phyloP scores from a whole-genome alignment of 2,113 vertebrate genomes.

The Rousettus leschenaultii region DNA sequence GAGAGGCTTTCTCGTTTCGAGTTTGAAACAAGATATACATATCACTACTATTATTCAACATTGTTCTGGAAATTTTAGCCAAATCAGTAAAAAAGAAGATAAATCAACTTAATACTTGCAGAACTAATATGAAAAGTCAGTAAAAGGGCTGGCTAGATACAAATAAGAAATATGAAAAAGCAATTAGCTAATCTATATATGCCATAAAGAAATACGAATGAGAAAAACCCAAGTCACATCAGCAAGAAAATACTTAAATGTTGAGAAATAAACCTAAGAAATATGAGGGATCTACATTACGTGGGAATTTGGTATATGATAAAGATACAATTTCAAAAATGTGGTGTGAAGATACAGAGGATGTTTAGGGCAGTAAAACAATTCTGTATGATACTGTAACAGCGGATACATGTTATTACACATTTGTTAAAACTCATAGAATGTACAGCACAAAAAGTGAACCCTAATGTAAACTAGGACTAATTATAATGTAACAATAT shows the following conservation, averaged over 20 bases:
- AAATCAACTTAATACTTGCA: background rate
- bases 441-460: background rate
- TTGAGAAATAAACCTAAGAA: constrained; percentile 11
- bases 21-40: background rate
- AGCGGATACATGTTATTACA: background rate
- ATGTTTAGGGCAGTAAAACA: background rate
- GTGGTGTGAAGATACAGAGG: background rate
- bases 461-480: background rate
- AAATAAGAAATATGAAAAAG: constrained; percentile 13
- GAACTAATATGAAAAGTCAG: background rate
- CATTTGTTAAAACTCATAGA: background rate
- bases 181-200: background rate
- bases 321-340: constrained; percentile 6
- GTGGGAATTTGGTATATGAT: background rate
- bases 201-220: background rate
- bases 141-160: background rate
- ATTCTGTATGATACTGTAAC: background rate
- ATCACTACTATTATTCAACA: background rate
- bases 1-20: background rate
- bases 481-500: background rate
- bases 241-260: background rate
- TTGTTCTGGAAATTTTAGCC: background rate
- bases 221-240: background rate
- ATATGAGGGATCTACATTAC: background rate
- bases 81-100: background rate